Evolutionary conservation across 2,113 vertebrate genomes (phyloP), one percentile per base, ranked within the genome.

Genomic region (Cisticola juncidis): DNA sequence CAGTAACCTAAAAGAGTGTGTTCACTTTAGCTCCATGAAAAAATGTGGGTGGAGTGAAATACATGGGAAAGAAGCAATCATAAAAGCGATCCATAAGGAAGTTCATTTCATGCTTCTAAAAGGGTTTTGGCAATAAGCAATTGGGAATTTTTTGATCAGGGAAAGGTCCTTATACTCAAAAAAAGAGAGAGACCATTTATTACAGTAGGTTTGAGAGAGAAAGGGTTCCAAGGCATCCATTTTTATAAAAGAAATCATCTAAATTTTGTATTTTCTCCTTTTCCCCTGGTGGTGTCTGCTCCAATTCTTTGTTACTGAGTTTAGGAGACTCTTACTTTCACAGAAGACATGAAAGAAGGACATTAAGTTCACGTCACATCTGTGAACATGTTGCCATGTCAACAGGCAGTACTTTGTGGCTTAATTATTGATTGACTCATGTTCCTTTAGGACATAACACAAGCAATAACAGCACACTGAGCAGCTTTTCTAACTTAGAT

Each of bases 381-480:
- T 95, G 81, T 95, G 94, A 95, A 79, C 79, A 62, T 54, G 96
- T 97, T 97, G 86, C 97, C 95, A 96, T 97, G 94, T 96, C 96
- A 97, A 97, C 96, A 95, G 64, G 94, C 95, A 96, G 95, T 97
- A 95, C 95, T 96, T 96, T 96, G 92, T 91, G 96, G 92, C 92
- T 97, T 97, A 97, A 97, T 97, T 97, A 97, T 97, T 95, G 97
- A 97, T 97, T 97, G 97, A 97, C 96, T 97, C 97, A 97, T 97
- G 93, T 80, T 95, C 96, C 97, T 97, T 95, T 94, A 97, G 97
- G 96, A 97, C 92, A 97, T 96, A 97, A 48, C 91, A 91, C 96
- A 96, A 96, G 95, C 92, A 96, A 95, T 96, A 97, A 97, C 96
- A 97, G 91, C 93, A 86, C 92, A 90, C 84, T 21, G 90, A 89